Evolutionary conservation across 2,113 vertebrate species (phyloP), one percentile per base, ranked within the genome.

Genomic region (Tupaia tana): DNA sequence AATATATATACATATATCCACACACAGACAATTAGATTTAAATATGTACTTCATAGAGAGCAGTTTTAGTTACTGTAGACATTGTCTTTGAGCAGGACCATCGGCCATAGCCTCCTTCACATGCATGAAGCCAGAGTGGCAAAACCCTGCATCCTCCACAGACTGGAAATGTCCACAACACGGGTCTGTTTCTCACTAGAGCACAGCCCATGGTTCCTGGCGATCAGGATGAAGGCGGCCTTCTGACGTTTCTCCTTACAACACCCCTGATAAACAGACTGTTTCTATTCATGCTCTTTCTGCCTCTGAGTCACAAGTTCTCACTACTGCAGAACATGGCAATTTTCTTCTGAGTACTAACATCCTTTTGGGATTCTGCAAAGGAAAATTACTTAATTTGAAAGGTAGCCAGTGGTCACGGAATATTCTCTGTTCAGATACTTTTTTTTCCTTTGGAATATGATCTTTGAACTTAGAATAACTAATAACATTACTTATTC

Each of bases 281-380:
- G 59, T 82, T 93, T 90, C 92, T 91, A 73, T 81, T 90, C 91
- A 92, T 70, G 69, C 61, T 90, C 93, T 88, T 75, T 63, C 93
- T 86, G 59, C 78, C 70, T 95, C 90, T 91, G 94, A 97, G 90
- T 96, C 95, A 95, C 79, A 77, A 43, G 54, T 88, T 96, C 84
- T 91, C 89, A 84, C 79, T 59, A 66, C 56, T 59, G 82, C 27
- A 91, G 87, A 94, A 95, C 64, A 92, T 43, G 56, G 70, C 79
- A 90, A 95, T 93, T 97, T 97, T 81, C 86, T 86, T 95, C 75
- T 63, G 70, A 78, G n/a, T 61, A 56, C 86, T 94, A 71, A 84
- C 31, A 80, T 67, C 69, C 66, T 96, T 86, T 54, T 11, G 93
- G 91, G 86, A 96, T 71, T 96, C 86, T 84, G 22, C 86, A 95